Evolutionary conservation across 2,888 invertebrate genomes (phyloP).

Genomic region (Cheilosia vulpina): DNA sequence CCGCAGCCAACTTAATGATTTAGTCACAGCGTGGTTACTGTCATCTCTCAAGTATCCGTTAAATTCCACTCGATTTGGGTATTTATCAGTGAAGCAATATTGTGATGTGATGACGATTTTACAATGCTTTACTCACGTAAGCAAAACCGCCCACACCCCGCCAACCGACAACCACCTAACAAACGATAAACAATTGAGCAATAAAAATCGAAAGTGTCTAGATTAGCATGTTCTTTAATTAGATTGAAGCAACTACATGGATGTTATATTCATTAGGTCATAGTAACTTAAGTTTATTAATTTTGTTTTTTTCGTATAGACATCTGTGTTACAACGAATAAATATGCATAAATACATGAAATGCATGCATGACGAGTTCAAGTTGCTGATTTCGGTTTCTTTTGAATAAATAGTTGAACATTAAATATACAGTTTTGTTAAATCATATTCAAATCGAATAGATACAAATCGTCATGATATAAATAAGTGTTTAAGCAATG

Average conservation of each 20-base stretch:
- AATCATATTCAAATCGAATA: neutral
- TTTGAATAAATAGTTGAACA: conserved; percentile 22
- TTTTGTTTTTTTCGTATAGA: neutral
- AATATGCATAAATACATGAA: conserved; percentile 17
- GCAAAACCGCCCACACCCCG: neutral
- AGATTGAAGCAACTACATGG: conserved; percentile 48
- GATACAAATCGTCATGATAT: neutral
- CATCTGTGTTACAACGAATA: conserved; percentile 30
- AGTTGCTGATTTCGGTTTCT: neutral
- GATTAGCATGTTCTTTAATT: conserved; percentile 58
- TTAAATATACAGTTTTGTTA: neutral
- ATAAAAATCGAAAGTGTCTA: conserved; percentile 36
- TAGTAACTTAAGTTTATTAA: conserved; percentile 14
- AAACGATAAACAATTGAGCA: neutral
- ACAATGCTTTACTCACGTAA: conserved; percentile 25
- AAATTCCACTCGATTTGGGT: conserved; percentile 19
- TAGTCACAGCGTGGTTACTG: conserved; percentile 12
- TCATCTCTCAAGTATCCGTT: conserved; percentile 30
- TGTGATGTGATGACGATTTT: neutral
- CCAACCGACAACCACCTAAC: neutral
- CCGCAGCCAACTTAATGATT: neutral
- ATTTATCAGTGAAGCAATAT: conserved; percentile 10
- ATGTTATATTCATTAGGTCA: conserved; percentile 42
- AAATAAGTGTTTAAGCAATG: neutral
- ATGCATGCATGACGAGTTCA: neutral